phyloP scores from a whole-genome alignment of 2,113 vertebrate species.

The Larimichthys polyactis region DNA sequence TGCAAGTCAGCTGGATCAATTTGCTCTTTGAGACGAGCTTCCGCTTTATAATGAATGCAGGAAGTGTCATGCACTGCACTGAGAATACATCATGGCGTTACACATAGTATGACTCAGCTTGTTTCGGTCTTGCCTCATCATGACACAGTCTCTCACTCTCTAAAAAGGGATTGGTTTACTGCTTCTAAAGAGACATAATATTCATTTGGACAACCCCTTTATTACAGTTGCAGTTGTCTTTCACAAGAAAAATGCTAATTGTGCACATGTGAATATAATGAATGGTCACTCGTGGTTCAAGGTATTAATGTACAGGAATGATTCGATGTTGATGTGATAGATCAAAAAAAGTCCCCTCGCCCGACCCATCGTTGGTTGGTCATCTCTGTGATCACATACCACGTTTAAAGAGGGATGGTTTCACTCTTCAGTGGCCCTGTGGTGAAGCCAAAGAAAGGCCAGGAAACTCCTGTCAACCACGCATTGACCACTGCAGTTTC shows the following conservation, averaged over 20 bases:
- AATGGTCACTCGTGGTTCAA: slow-evolving; percentile 1
- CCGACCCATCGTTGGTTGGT: not conserved
- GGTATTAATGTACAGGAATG: not conserved
- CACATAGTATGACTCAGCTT: slow-evolving; percentile 39
- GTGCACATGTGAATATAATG: not conserved
- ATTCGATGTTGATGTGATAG: not conserved
- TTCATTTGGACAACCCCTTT: slow-evolving; percentile 44
- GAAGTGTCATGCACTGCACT: slow-evolving; percentile 11
- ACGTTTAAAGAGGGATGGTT: slow-evolving; percentile 17
- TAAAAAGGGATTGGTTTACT: not conserved
- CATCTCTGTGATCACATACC: not conserved
- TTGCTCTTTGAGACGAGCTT: slow-evolving; percentile 16
- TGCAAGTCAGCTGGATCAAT: not conserved
- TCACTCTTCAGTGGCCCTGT: not conserved
- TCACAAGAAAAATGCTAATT: slow-evolving; percentile 15
- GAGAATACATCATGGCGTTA: not conserved
- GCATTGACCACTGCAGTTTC: slow-evolving; percentile 53
- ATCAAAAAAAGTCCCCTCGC: slow-evolving; percentile 30
- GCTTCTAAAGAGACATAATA: slow-evolving; percentile 3
- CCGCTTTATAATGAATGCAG: slow-evolving; percentile 44
- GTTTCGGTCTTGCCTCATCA: slow-evolving; percentile 46
- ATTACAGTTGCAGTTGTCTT: slow-evolving; percentile 13
- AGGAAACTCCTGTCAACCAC: slow-evolving; percentile 64
- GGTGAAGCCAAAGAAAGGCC: slow-evolving; percentile 56
- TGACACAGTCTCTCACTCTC: slow-evolving; percentile 1